Evolutionary conservation across 2,113 vertebrate species (phyloP).

Genomic region (Cercopithecus mona): DNA sequence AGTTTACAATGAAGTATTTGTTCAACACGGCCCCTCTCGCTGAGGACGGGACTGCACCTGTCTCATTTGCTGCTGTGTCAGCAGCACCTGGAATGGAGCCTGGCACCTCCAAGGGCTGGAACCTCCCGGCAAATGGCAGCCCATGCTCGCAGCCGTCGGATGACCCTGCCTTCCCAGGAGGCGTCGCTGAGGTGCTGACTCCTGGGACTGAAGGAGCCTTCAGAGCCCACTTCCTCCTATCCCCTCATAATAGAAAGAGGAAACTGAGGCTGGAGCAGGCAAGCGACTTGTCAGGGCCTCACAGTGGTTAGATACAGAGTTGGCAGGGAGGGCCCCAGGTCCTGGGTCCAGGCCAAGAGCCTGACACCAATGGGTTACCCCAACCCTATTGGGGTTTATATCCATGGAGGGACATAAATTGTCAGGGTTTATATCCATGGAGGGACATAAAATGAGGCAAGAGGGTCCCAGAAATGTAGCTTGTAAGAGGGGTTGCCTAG

Average conservation of each 20-base stretch:
- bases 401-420: no score
- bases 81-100: background rate
- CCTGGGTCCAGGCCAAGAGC: background rate
- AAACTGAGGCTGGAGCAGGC: background rate
- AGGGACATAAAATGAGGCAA: background rate
- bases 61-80: background rate
- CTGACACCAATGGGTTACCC: background rate
- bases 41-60: background rate
- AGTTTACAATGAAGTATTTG: background rate
- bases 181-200: background rate
- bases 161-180: background rate
- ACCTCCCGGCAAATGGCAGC: accelerated
- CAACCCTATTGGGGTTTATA: background rate
- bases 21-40: accelerated
- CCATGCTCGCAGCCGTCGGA: accelerated
- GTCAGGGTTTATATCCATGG: background rate
- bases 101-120: accelerated
- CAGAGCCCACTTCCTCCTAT: background rate
- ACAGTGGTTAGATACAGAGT: background rate
- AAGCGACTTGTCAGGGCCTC: background rate
- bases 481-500: background rate
- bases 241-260: background rate
- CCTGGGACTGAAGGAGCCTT: background rate
- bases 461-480: background rate
- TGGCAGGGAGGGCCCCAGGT: background rate